Percentiles rank a stretch among this genome's conserved stretches.
Conservation (phyloP, 2,113 vertebrate genomes). For the Cephalopholis sonnerati region DNA sequence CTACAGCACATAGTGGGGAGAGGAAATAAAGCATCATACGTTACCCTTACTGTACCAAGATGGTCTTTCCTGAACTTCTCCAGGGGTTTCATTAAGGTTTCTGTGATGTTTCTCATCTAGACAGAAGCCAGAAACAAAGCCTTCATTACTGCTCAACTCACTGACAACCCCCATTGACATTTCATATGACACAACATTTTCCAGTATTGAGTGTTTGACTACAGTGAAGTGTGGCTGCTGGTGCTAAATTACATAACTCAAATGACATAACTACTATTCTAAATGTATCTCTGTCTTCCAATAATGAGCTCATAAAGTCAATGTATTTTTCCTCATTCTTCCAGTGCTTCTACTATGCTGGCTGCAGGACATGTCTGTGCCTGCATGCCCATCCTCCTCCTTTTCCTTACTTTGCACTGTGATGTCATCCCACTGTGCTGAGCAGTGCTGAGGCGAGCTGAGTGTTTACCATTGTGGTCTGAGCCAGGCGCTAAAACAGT, state of each 20-base stretch:
- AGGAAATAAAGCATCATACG: conserved; percentile 27
- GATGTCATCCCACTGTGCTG: conserved; percentile 70
- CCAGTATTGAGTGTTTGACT: neutral
- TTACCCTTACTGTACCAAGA: conserved; percentile 94
- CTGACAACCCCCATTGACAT: neutral
- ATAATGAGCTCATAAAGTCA: conserved; percentile 3
- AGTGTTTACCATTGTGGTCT: conserved; percentile 56
- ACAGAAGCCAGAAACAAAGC: conserved; percentile 6
- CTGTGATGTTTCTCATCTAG: conserved; percentile 96
- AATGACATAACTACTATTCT: neutral
- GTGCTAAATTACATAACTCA: conserved; percentile 1
- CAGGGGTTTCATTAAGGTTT: conserved; percentile 98
- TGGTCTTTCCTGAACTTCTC: conserved; percentile 98
- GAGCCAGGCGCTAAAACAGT: conserved; percentile 64
- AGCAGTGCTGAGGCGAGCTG: conserved; percentile 53
- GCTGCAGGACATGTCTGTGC: conserved; percentile 62
- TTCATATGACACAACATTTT: conserved; percentile 33
- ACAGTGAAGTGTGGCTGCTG: too few species aligned
- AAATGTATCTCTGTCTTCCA: neutral
- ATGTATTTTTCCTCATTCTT: conserved; percentile 20
- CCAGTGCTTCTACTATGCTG: conserved; percentile 28
- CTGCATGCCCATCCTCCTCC: conserved; percentile 51
- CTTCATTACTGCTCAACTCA: conserved; percentile 11
- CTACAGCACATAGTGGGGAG: conserved; percentile 1
- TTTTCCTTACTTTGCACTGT: conserved; percentile 55